Conservation (phyloP, 2,113 vertebrate genomes). For the Candoia aspera region DNA sequence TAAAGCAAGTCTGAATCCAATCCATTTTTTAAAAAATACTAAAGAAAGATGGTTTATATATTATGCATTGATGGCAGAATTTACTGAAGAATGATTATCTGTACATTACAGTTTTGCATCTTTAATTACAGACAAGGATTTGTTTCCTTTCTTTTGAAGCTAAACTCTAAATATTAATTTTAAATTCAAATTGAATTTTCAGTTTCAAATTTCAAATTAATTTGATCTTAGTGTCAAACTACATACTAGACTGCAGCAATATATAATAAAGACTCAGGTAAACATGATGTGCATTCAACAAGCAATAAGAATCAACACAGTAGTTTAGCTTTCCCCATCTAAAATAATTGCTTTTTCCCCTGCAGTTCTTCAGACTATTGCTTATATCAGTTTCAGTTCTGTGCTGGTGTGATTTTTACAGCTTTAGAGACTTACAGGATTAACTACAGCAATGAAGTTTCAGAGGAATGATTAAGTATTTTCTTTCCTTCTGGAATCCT, state of each 20-base stretch:
- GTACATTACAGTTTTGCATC: not conserved
- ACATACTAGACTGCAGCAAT: not conserved
- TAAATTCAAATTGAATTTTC: not conserved
- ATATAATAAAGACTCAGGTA: not conserved
- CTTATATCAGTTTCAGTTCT: not conserved
- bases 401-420: not conserved
- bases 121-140: not conserved
- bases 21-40: not conserved
- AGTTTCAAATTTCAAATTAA: not conserved
- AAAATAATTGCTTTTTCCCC: not conserved
- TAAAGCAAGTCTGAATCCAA: not conserved
- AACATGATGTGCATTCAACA: not conserved
- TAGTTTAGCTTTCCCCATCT: not conserved
- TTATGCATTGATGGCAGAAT: not conserved
- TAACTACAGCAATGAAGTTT: not conserved
- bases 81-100: not conserved
- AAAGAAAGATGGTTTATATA: not conserved
- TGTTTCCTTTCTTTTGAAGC: not conserved
- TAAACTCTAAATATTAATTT: slow-evolving; percentile 17
- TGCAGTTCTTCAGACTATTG: not conserved
- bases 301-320: not conserved
- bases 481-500: not conserved
- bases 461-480: not conserved
- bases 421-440: not conserved
- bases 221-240: not conserved